A percentile compares a stretch with the other conserved stretches of the same genome.
These are phyloP conservation scores for Lichenostomus cassidix DNA, from an alignment of 2,113 vertebrate genomes.

Conservation along the genomic window DNA sequence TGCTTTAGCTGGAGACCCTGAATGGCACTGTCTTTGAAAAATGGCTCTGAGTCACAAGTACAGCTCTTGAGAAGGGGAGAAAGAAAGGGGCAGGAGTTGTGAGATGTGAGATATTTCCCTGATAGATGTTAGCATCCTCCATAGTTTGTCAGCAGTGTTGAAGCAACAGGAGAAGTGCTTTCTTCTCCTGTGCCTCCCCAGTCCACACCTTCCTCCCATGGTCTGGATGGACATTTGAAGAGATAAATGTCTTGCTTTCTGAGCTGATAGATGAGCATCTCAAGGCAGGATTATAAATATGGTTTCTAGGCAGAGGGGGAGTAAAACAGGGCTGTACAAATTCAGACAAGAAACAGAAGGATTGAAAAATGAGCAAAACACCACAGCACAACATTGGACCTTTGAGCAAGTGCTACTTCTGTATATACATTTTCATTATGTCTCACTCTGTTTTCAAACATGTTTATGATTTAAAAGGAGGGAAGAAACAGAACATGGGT, in stretches of 20 bases:
- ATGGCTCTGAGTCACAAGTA: not conserved
- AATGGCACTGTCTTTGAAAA: not conserved
- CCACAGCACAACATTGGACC: not conserved
- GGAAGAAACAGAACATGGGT: not conserved
- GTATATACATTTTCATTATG: slow-evolving; percentile 5
- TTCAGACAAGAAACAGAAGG: not conserved
- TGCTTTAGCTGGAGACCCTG: not conserved
- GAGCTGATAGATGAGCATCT: not conserved
- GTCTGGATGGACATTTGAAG: not conserved
- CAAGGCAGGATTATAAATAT: not conserved
- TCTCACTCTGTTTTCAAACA: not conserved
- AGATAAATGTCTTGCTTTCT: not conserved
- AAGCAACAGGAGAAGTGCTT: not conserved
- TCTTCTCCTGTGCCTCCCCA: not conserved
- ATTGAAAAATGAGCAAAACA: not conserved
- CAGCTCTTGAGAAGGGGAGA: not conserved
- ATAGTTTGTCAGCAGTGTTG: not conserved
- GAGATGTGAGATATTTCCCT: not conserved
- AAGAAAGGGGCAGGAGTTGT: not conserved
- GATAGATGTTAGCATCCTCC: not conserved
- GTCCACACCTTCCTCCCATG: not conserved
- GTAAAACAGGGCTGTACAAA: not conserved
- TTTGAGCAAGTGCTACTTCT: not conserved
- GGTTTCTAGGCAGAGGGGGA: not conserved
- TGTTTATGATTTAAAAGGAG: not conserved